Conservation (phyloP, 2,113 vertebrate species). For the Motacilla tschutschensis region DNA sequence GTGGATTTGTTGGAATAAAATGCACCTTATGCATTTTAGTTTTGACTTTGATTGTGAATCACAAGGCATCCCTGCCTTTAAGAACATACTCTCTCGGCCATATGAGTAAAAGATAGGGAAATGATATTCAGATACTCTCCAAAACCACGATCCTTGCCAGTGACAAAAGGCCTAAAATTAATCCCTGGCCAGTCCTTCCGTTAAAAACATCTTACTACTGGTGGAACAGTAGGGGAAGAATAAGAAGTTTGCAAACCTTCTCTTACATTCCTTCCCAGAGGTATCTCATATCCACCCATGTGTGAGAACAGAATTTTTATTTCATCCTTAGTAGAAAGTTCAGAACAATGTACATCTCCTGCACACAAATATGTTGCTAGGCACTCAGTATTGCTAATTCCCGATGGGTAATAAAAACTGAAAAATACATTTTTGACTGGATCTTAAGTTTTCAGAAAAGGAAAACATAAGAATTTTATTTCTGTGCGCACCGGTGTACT, state of each 20-base stretch:
- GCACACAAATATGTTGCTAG: neutral
- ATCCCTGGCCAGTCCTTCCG: neutral
- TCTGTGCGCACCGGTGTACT: constrained; percentile 21
- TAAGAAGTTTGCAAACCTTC: neutral
- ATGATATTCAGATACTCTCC: neutral
- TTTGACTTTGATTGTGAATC: neutral
- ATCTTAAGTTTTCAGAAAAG: constrained; percentile 7
- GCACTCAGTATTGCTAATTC: neutral
- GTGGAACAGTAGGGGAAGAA: neutral
- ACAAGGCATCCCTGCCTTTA: neutral
- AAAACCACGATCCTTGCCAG: neutral
- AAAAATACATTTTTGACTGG: neutral
- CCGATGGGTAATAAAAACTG: neutral
- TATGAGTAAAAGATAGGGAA: neutral
- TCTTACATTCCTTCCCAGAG: neutral
- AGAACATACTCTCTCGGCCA: neutral
- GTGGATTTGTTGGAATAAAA: neutral
- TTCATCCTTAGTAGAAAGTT: neutral
- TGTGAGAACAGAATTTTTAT: neutral
- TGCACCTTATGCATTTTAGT: neutral
- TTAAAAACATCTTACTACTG: neutral
- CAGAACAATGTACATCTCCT: neutral
- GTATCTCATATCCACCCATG: neutral
- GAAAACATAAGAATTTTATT: neutral
- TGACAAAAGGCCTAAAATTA: neutral